Base-by-base conservation (phyloP, 2,888 invertebrate genomes). In the Drosophila greeni region DNA sequence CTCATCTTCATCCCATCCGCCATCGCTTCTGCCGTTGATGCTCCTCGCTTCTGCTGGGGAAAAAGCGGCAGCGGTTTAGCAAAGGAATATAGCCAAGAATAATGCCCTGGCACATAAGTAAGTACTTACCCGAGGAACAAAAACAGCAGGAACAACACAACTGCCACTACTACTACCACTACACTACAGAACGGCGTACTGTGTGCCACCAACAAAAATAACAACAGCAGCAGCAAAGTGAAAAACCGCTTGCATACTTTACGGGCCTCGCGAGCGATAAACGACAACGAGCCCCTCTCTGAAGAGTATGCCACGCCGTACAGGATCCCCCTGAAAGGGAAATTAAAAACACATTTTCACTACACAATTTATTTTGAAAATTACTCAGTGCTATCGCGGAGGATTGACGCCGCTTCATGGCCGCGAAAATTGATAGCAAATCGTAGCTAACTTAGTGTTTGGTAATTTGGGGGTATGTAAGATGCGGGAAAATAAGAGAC, bases 201-300 rank as follows among this genome's bases (percentile, higher is more conserved):
- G 24, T 36, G 23, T 37, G 61, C 70, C 64, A 20, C 49, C 69
- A 65, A 49, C 72, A 70, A 60, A 60, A 70, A 23, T 40, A 51
- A 53, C 61, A 76, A 57, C 49, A 31, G 45, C 60, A 54, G 52
- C 52, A 61, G 62, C 61, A 67, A 75, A 82, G 82, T 84, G 76
- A 85, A 81, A 81, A 81, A 73, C 78, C 82, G 64, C 70, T 76
- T 66, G 84, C 81, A 73, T 81, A 81, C 81, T 85, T 85, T 77
- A 78, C 70, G 75, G 84, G 70, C 64, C 70, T 68, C 52, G 76
- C 70, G 73, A 66, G 82, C 85, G 82, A 81, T 81, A 81, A 81
- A 84, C 84, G 84, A 66, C 66, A 37, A 26, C 42, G 20, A 20
- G 33, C 40, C 24, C 47, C 29, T 18, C 45, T 18, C 24, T 2